Evolutionary conservation across 2,888 invertebrate species (phyloP).

Genomic region (Coremacera marginata): DNA sequence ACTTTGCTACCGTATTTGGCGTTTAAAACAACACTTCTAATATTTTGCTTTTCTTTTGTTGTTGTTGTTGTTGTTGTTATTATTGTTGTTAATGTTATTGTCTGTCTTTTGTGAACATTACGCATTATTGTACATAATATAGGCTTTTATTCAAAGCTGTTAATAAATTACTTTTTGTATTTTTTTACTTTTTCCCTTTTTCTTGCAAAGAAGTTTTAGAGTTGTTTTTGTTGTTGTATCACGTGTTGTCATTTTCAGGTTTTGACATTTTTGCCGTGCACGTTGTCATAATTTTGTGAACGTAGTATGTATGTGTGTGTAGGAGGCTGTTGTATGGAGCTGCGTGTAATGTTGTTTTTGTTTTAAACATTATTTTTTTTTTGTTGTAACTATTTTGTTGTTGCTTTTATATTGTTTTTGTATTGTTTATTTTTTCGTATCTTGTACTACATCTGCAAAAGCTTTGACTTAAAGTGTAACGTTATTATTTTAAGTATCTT

Average conservation of each 20-base stretch:
- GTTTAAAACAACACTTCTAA: not conserved
- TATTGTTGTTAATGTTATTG: not conserved
- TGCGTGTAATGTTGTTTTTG: no score
- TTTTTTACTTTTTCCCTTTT: not conserved
- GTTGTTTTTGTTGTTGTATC: not conserved
- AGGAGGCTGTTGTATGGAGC: no score
- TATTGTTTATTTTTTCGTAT: no score
- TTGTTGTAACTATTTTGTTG: no score
- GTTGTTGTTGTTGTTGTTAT: not conserved
- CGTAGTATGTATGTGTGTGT: not conserved
- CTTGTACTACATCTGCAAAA: no score
- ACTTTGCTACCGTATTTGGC: not conserved
- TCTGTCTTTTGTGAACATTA: not conserved
- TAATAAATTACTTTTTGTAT: not conserved
- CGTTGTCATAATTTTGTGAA: not conserved
- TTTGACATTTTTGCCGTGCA: not conserved
- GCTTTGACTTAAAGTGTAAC: no score
- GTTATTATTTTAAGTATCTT: no score
- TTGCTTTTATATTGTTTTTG: no score
- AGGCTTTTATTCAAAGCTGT: not conserved
- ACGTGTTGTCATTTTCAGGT: constrained; percentile 11
- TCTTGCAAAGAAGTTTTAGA: not conserved
- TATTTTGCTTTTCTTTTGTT: not conserved
- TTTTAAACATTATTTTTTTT: no score
- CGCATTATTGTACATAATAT: not conserved